Conservation (phyloP, 1,140 invertebrate species). For the Eubasilissa regina region DNA sequence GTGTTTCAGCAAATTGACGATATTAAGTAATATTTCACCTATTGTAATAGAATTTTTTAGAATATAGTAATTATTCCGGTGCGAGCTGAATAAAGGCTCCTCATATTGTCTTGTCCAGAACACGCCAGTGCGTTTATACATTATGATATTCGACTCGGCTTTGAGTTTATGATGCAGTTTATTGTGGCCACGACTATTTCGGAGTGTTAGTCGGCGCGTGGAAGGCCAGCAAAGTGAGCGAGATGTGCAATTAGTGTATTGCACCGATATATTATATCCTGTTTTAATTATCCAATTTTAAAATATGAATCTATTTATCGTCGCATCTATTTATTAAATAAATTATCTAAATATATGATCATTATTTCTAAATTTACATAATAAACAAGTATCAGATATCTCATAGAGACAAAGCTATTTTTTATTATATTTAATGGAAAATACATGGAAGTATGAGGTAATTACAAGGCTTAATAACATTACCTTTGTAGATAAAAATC, state of each 20-base stretch:
- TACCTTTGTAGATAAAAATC: no score
- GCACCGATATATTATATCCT: not conserved
- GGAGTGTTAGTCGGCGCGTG: not conserved
- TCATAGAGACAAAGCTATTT: no score
- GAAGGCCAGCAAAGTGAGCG: not conserved
- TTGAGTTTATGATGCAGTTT: conserved; percentile 30
- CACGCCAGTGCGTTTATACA: conserved; percentile 10
- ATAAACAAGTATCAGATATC: no score
- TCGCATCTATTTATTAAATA: no score
- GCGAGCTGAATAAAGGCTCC: not conserved
- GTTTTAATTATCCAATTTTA: not conserved
- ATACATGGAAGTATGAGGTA: no score
- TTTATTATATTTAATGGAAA: no score
- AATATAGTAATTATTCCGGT: not conserved
- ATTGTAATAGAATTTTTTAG: no score
- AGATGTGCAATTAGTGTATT: conserved; percentile 10
- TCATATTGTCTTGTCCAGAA: conserved; percentile 1
- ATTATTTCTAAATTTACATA: no score
- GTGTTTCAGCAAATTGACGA: no score
- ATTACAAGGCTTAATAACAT: no score
- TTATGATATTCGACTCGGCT: conserved; percentile 16
- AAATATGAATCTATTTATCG: not conserved
- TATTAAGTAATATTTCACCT: no score
- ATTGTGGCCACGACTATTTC: conserved; percentile 19
- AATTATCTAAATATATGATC: no score